Evolutionary conservation across 2,113 vertebrate genomes (phyloP).

Genomic region (Neomonachus schauinslandi): DNA sequence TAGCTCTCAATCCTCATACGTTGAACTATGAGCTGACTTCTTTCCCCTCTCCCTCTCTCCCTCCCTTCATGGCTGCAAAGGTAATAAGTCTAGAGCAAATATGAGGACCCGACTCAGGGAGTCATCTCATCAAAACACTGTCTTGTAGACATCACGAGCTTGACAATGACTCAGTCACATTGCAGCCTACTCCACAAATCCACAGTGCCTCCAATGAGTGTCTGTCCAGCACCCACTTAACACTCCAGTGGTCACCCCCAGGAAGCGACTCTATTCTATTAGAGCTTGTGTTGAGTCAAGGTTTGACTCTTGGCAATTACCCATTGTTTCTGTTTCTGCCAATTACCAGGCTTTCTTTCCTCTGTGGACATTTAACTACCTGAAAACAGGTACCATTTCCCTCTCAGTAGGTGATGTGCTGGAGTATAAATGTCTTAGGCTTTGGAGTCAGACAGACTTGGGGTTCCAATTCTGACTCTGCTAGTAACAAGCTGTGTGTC

Average conservation of each 20-base stretch:
- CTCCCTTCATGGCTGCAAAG: neutral
- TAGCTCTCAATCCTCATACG: neutral
- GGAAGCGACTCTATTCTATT: neutral
- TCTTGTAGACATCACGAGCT: neutral
- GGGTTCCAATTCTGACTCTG: neutral
- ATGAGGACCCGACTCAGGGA: neutral
- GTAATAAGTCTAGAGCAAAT: neutral
- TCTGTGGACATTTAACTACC: neutral
- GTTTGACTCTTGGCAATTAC: neutral
- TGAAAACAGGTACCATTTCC: neutral
- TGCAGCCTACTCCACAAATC: neutral
- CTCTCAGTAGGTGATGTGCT: neutral
- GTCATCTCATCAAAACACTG: neutral
- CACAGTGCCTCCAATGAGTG: rapidly evolving
- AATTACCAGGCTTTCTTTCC: neutral
- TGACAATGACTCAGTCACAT: neutral
- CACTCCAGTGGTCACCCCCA: neutral
- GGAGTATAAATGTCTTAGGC: neutral
- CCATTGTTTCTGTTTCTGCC: neutral
- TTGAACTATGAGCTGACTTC: neutral
- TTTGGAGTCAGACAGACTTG: neutral
- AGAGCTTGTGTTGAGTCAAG: neutral
- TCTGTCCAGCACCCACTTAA: neutral
- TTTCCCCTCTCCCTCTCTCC: rapidly evolving
- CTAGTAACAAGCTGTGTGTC: neutral